Base-by-base conservation (phyloP, 2,113 vertebrate genomes). In the Capreolus pygargus region DNA sequence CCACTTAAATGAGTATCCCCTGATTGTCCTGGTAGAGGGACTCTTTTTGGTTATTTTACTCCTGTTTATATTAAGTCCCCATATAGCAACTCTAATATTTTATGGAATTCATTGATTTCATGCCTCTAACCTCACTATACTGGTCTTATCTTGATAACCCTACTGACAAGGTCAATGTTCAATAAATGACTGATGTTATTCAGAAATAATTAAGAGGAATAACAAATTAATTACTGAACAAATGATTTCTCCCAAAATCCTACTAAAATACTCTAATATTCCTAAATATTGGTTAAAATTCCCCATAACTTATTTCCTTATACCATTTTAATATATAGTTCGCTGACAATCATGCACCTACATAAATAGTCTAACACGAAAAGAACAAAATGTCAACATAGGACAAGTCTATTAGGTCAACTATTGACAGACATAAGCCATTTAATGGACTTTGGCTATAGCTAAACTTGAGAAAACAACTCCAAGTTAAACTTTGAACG, bases 401-500 rank as follows among this genome's bases (percentile, higher is more conserved):
- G 88, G 82, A 94, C 64, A 97, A 93, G 93, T 93, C 91, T 81
- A 89, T 89, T 94, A 93, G 84, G 93, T 91, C 96, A 97, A 94
- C 96, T 92, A 96, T 93, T 97, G 95, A 97, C 93, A 96, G 88
- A 95, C 82, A 94, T 86, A 97, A 98, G 70, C 47, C 89, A 74
- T 93, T 93, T 94, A 43, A 33, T 93, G 96, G 89, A 97, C 95
- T 98, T 97, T 97, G 95, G 47, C 83, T 95, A 94, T 6, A 79
- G 43, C 33, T 83, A 97, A 97, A 92, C 60, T 94, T 86, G 58
- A 97, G 61, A 97, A 97, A 96, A 95, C 50, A 97, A 92, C 97
- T 91, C 83, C 45, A 93, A 96, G 95, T 97, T 97, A 97, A 98
- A 97, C 94, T 97, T 36, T 97, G 93, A 98, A 95, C 93, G 84